Base-by-base conservation (phyloP, 2,113 vertebrate genomes). In the Beaufortia kweichowensis region DNA sequence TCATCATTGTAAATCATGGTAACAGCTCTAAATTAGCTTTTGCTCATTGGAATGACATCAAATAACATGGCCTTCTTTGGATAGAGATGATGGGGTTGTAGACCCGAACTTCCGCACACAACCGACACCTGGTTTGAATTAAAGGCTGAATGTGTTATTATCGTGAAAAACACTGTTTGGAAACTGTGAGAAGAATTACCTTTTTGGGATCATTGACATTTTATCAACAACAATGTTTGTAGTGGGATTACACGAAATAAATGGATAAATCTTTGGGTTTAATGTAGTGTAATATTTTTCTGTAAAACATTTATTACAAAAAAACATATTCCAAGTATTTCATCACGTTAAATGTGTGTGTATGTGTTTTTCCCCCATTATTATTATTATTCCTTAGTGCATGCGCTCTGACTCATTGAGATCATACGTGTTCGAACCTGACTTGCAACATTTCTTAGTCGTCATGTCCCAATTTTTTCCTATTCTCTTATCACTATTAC, bases 121-220 rank as follows among this genome's bases (percentile, higher is more conserved):
- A 59, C 63, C 78, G 71, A 82, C 90, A 88, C 86, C 89, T 91
- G 90, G 79, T 87, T 89, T 84, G 46, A 83, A 78, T 90, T 91
- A 90, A 62, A 53, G 46, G 35, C 76, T 33, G 86, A 87, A 82
- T 86, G 80, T 88, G 82, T 87, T 71, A 82, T 78, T 86, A 65
- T 76, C 75, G 78, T 83, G 85, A 80, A 81, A 84, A 88, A 82
- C 76, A 82, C 72, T 63, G 48, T 35, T 84, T 86, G 64, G 84
- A 86, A 83, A 84, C 86, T 88, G 86, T 88, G 82, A 62, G 78
- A 87, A 59, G 82, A 70, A 87, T 82, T 83, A 78, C 81, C 83
- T 79, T 24, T 24, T 19, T 19, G 50, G 46, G 72, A 67, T 88
- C 81, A 80, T 21, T 82, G 83, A 84, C 84, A 85, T 65, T 33